Evolutionary conservation across 2,888 invertebrate species (phyloP), one percentile per base, ranked within the genome.

Genomic region (Tetragnatha montana): DNA sequence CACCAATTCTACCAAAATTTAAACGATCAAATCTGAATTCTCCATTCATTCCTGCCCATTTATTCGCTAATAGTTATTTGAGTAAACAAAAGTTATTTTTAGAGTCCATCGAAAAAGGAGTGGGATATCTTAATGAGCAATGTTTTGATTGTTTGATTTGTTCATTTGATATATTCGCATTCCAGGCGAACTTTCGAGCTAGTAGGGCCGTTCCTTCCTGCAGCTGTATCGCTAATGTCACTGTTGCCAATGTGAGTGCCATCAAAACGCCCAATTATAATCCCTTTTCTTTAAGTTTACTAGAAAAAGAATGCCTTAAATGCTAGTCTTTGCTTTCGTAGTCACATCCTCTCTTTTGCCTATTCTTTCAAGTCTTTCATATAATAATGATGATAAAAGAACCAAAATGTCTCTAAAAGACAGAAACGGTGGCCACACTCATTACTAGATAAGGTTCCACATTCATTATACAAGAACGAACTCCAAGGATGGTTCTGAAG

Each of bases 291-390:
- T 76, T 87, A 51, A 87, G 50, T 87, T 90, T 82, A 86, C 82
- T 90, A 90, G 90, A 90, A 80, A 81, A 79, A 87, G 69, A 90
- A 90, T 90, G 90, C 90, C 90, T 90, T 90, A 90, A 90, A 90
- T 90, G 90, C 90, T 90, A 90, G 90, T 90, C 90, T 90, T 90
- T 90, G 90, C 90, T 90, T 90, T 87, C 80, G 80, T 90, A 90
- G 90, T 87, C 51, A 76, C n/a, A 73, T 82, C 74, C 74, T 81
- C 70, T 68, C 68, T 79, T 79, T 79, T 68, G 17, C 69, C 21
- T 81, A 81, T 81, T 81, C 69, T 81, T 81, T 70, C 81, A n/a
- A 60, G 17, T 60, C 60, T 60, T 60, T 17, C 60, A 60, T 35
- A 35, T 35, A 35, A 35, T 35, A n/a, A n/a, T 35, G 2, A 35